A percentile compares a stretch with the other conserved stretches of the same genome.
These are phyloP conservation scores for Tuberolachnus salignus DNA, from an alignment of 2,888 invertebrate genomes.

Conservation along the genomic window DNA sequence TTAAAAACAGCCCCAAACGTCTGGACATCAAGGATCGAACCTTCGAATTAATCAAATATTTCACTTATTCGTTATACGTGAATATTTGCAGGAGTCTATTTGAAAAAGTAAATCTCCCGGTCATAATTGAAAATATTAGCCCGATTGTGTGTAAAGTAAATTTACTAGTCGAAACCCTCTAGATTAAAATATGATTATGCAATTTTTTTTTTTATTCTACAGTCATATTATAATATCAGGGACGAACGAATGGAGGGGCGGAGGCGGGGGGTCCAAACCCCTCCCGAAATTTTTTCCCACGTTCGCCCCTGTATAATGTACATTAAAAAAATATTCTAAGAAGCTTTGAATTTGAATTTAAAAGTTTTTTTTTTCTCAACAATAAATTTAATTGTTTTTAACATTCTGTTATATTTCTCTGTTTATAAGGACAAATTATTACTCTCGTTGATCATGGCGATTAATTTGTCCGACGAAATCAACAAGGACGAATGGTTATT, in stretches of 20 bases:
- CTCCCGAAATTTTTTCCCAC: too few species aligned
- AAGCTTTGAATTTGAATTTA: background rate
- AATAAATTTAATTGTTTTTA: background rate
- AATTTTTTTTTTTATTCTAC: too few species aligned
- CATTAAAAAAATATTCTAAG: conserved; percentile 63
- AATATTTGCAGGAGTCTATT: conserved; percentile 91
- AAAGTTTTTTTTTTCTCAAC: background rate
- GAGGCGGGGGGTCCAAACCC: too few species aligned
- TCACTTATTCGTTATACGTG: conserved; percentile 85
- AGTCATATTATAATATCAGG: too few species aligned
- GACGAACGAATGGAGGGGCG: too few species aligned
- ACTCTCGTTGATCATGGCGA: conserved; percentile 78
- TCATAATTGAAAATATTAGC: conserved; percentile 74
- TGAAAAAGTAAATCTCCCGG: conserved; percentile 95
- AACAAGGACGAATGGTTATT: conserved; percentile 80
- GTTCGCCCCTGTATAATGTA: too few species aligned
- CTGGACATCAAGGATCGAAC: conserved; percentile 72
- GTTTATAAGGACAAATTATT: conserved; percentile 79
- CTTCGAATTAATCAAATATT: conserved; percentile 76
- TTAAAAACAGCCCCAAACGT: conserved; percentile 76
- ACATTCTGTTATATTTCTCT: conserved; percentile 57
- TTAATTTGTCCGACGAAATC: conserved; percentile 72
- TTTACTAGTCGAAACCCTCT: too few species aligned
- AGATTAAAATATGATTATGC: too few species aligned
- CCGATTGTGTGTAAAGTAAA: too few species aligned